Evolutionary conservation across 2,888 invertebrate species (phyloP).

Genomic region (Morinoia aosen): DNA sequence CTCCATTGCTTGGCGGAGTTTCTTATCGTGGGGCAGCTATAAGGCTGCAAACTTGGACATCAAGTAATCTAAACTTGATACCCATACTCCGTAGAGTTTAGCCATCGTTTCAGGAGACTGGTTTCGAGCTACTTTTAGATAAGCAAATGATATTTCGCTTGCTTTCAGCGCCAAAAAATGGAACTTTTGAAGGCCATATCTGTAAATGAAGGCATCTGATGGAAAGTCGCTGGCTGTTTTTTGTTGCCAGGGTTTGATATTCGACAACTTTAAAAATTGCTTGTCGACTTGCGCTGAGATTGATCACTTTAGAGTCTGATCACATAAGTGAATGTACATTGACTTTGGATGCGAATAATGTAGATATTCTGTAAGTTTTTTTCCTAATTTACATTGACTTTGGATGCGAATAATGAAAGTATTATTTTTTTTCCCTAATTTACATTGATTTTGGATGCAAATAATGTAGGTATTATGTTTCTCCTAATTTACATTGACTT

Average conservation of each 20-base stretch:
- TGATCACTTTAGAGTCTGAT: too few species aligned
- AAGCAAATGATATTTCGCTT: slow-evolving; percentile 15
- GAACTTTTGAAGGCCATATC: not conserved
- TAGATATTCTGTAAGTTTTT: too few species aligned
- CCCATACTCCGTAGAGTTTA: slow-evolving; percentile 29
- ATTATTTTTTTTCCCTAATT: too few species aligned
- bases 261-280: too few species aligned
- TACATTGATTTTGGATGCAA: too few species aligned
- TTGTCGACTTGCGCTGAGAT: too few species aligned
- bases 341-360: too few species aligned
- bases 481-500: too few species aligned
- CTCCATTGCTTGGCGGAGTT: not conserved
- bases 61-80: slow-evolving; percentile 37
- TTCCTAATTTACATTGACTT: too few species aligned
- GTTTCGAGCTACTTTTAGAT: not conserved
- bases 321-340: too few species aligned
- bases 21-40: slow-evolving; percentile 7
- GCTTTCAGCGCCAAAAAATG: not conserved
- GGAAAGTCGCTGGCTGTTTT: not conserved
- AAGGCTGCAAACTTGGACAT: slow-evolving; percentile 4
- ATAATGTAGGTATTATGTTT: too few species aligned
- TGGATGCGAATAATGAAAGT: too few species aligned
- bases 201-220: not conserved
- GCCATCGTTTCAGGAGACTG: not conserved
- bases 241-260: not conserved